Evolutionary conservation across 2,797 vertebrate genomes (phyloP).

Genomic region (Amazonetta brasiliensis): DNA sequence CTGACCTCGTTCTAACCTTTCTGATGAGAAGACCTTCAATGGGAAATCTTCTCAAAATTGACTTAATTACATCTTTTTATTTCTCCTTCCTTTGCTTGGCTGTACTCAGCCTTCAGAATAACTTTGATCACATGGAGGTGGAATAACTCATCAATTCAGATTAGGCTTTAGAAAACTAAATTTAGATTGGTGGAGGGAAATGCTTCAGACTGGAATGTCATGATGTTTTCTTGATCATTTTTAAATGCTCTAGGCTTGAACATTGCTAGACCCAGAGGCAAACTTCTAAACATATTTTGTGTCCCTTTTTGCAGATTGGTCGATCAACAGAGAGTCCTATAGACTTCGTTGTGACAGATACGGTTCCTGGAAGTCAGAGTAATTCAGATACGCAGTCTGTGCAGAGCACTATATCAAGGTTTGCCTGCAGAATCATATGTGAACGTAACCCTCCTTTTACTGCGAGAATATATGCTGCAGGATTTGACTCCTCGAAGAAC

Average conservation of each 20-base stretch:
- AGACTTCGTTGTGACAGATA: conserved; percentile 99
- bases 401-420: conserved; percentile 98
- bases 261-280: not conserved
- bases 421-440: conserved; percentile 97
- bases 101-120: not conserved
- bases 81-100: conserved; percentile 3
- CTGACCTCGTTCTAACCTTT: not conserved
- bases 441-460: conserved; percentile 94
- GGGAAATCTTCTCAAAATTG: not conserved
- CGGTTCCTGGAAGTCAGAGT: conserved; percentile 94
- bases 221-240: not conserved
- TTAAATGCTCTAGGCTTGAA: not conserved
- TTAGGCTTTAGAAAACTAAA: not conserved
- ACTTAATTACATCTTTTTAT: not conserved
- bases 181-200: not conserved
- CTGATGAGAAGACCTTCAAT: not conserved
- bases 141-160: not conserved
- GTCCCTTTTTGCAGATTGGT: conserved; percentile 86
- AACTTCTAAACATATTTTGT: not conserved
- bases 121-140: not conserved
- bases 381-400: conserved; percentile 95
- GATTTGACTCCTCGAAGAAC: conserved; percentile 98
- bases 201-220: not conserved
- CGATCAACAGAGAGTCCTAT: conserved; percentile 97
- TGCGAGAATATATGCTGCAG: conserved; percentile 96